A percentile compares a stretch with the other conserved stretches of the same genome.
These are phyloP conservation scores for Leptinotarsa tumamoca DNA, from an alignment of 2,888 invertebrate genomes.

Conservation along the genomic window DNA sequence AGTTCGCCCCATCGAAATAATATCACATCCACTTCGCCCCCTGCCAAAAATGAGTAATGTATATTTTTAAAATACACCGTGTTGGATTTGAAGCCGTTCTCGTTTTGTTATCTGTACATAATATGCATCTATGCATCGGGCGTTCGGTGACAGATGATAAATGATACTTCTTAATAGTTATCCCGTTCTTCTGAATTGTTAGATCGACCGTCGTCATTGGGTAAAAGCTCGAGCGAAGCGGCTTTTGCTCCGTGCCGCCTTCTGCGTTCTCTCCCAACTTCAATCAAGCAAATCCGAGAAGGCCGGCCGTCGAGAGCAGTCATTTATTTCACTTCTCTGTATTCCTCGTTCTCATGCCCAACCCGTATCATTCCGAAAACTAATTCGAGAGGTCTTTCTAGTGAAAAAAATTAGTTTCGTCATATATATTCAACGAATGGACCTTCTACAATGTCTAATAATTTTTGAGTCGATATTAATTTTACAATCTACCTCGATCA, in stretches of 20 bases:
- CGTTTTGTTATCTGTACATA: conserved; percentile 44
- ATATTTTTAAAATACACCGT: conserved; percentile 26
- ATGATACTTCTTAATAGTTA: conserved; percentile 66
- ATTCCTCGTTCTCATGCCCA: conserved; percentile 6
- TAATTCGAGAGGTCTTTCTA: neutral
- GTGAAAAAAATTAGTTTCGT: no score
- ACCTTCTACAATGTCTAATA: no score
- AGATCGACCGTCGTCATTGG: conserved; percentile 63
- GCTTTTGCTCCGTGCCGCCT: conserved; percentile 51
- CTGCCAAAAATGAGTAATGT: conserved; percentile 28
- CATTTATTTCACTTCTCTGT: conserved; percentile 24
- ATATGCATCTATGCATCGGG: conserved; percentile 55
- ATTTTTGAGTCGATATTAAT: no score
- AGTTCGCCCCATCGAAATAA: conserved; percentile 15
- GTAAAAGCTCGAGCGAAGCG: conserved; percentile 59
- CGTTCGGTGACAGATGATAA: conserved; percentile 65
- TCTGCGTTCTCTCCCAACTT: conserved; percentile 52
- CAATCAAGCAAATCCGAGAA: conserved; percentile 56
- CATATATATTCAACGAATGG: no score
- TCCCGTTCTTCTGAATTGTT: conserved; percentile 64
- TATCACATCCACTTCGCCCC: conserved; percentile 14
- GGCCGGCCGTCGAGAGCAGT: conserved; percentile 19
- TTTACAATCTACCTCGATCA: no score
- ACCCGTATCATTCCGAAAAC: conserved; percentile 26
- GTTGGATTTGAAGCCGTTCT: conserved; percentile 36